Evolutionary conservation across 2,888 invertebrate genomes (phyloP), one percentile per base, ranked within the genome.

Genomic region (Caenorhabditis uteleia): DNA sequence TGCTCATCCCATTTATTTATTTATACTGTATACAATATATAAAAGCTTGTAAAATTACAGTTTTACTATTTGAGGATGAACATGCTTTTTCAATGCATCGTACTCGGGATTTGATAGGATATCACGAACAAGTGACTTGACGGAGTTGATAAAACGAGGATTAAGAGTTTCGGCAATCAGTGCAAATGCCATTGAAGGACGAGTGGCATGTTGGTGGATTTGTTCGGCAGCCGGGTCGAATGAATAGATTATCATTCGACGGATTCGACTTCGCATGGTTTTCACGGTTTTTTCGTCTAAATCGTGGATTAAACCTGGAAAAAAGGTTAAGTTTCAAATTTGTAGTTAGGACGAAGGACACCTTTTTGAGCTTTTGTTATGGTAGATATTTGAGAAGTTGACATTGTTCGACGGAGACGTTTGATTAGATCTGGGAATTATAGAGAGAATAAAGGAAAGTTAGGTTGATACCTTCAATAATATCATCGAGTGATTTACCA

Each of bases 141-240:
- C 53, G 1, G 51, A 47, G 25, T 43, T 39, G 33, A 62, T 47
- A 39, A 62, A 56, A 48, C 53, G n/a, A 7, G 47, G 48, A 21
- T 62, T 62, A 3, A 62, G 18, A 10, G 62, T 62, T 27, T 56
- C 56, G 2, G 56, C 51, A 26, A 62, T 62, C 36, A 62, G 27
- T 2, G 62, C 51, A 34, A 62, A 62, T 8, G 62, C 62, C 51
- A 56, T 51, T 18, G 62, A 62, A 6, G 62, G 62, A 23, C 33
- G 39, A 14, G 43, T 47, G 1, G 62, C 62, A 23, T 43, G 47
- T n/a, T 47, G 45, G 31, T 62, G 56, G 20, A 62, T 62, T 27
- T 62, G 62, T 38, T 62, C 62, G 6, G 62, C 62, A 18, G 62
- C 56, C 16, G 62, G 56, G 36, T 62, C 56, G 33, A 62, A 47